Conservation (phyloP, 2,888 invertebrate species). For the Leptothorax acervorum region DNA sequence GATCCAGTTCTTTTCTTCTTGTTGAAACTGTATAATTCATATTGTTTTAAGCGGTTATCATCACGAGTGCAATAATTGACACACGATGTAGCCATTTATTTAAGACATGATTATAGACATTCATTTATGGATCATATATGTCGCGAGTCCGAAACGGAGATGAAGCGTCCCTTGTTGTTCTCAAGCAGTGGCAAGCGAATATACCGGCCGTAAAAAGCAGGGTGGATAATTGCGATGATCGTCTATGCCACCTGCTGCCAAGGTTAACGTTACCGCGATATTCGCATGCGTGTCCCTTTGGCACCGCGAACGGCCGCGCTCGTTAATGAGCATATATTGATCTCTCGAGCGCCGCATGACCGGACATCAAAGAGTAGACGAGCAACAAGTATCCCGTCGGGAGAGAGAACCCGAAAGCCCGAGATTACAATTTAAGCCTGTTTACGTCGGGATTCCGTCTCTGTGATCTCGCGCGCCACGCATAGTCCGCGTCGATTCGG, state of each 20-base stretch:
- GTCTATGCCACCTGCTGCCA: constrained; percentile 63
- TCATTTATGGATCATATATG: neutral
- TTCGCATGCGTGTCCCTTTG: constrained; percentile 68
- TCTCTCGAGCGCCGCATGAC: constrained; percentile 70
- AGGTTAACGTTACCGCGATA: constrained; percentile 70
- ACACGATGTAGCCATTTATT: neutral
- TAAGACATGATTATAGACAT: neutral
- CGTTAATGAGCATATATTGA: constrained; percentile 76
- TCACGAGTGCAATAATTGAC: neutral
- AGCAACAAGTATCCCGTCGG: constrained; percentile 71
- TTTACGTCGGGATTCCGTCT: constrained; percentile 75
- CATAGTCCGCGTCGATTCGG: constrained; percentile 71
- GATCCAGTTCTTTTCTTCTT: neutral
- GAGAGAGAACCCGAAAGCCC: constrained; percentile 67
- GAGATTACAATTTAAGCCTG: constrained; percentile 77
- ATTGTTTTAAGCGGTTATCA: neutral
- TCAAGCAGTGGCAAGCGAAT: neutral
- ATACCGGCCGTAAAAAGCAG: constrained; percentile 25
- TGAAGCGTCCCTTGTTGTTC: neutral
- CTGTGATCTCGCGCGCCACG: constrained; percentile 75
- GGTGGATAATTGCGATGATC: constrained; percentile 30
- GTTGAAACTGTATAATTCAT: neutral
- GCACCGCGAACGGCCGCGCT: constrained; percentile 63
- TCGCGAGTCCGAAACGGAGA: neutral
- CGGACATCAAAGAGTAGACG: constrained; percentile 70